phyloP scores from a whole-genome alignment of 2,888 invertebrate species.

The Catotricha subobsoleta region DNA sequence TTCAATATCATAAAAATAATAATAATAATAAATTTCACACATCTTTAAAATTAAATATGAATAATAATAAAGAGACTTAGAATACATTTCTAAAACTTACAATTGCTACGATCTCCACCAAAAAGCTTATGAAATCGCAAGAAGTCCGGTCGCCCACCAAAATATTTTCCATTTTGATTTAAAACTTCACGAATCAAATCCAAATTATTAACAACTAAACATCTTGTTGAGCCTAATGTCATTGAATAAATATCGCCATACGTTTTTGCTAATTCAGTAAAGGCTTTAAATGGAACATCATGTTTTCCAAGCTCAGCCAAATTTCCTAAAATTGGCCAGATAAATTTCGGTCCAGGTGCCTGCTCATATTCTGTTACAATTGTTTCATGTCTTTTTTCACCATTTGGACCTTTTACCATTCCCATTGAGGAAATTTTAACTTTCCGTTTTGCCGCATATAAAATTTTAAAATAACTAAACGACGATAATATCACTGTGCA shows the following conservation, averaged over 20 bases:
- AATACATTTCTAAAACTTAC: slow-evolving; percentile 38
- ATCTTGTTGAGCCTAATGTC: slow-evolving; percentile 46
- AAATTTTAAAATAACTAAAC: slow-evolving; percentile 14
- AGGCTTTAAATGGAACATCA: slow-evolving; percentile 50
- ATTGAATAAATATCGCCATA: slow-evolving; percentile 59
- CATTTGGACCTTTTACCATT: neutral
- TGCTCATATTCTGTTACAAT: slow-evolving; percentile 16
- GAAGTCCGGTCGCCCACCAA: slow-evolving; percentile 70
- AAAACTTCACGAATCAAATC: slow-evolving; percentile 54
- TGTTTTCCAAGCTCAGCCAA: slow-evolving; percentile 44
- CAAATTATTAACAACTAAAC: slow-evolving; percentile 57
- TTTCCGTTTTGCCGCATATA: slow-evolving; percentile 17
- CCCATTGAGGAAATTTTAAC: slow-evolving; percentile 14
- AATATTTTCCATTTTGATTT: slow-evolving; percentile 61
- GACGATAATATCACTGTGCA: neutral
- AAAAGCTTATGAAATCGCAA: slow-evolving; percentile 63
- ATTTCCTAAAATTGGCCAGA: slow-evolving; percentile 50
- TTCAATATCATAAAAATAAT: too few species aligned
- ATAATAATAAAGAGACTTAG: neutral
- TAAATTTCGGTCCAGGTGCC: slow-evolving; percentile 46
- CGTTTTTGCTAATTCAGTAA: slow-evolving; percentile 44
- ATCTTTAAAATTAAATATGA: too few species aligned
- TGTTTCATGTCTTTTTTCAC: neutral
- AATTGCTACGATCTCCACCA: slow-evolving; percentile 69
- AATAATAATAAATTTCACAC: too few species aligned